Conservation (phyloP, 2,797 vertebrate species). For the Phrynocephalus vlangalii region DNA sequence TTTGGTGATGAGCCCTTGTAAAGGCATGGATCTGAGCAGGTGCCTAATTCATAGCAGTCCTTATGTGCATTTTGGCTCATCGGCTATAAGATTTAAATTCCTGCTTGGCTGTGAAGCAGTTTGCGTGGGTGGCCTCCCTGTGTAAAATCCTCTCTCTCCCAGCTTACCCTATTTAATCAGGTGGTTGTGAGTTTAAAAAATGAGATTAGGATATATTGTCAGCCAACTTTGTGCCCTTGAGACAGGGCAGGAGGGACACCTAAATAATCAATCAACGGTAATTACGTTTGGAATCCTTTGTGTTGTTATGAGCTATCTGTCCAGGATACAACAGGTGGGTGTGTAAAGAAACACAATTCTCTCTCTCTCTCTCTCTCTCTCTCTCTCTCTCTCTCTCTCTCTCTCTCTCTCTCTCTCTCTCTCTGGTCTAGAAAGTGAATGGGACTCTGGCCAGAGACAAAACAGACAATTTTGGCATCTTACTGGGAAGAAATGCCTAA, state of each 20-base stretch:
- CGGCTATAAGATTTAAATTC: background rate
- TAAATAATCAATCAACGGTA: conserved; percentile 27
- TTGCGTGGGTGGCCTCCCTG: background rate
- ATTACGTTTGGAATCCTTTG: conserved; percentile 24
- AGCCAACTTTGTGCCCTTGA: conserved; percentile 19
- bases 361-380: no score
- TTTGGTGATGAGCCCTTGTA: background rate
- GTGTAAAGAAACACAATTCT: no score
- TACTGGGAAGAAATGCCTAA: no score
- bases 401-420: no score
- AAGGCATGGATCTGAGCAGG: background rate
- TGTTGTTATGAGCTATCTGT: background rate
- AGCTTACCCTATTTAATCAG: background rate
- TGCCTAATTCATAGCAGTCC: background rate
- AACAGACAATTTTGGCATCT: no score
- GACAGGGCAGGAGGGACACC: background rate
- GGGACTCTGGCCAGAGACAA: no score
- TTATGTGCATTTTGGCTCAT: background rate
- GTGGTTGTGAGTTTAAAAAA: conserved; percentile 6
- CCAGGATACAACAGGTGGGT: background rate
- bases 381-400: no score
- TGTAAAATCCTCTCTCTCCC: background rate
- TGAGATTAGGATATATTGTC: conserved; percentile 24
- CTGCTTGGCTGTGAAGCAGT: background rate
- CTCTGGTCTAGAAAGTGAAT: no score